Evolutionary conservation across 1,140 invertebrate species (phyloP).

Genomic region (Papilio dardanus): DNA sequence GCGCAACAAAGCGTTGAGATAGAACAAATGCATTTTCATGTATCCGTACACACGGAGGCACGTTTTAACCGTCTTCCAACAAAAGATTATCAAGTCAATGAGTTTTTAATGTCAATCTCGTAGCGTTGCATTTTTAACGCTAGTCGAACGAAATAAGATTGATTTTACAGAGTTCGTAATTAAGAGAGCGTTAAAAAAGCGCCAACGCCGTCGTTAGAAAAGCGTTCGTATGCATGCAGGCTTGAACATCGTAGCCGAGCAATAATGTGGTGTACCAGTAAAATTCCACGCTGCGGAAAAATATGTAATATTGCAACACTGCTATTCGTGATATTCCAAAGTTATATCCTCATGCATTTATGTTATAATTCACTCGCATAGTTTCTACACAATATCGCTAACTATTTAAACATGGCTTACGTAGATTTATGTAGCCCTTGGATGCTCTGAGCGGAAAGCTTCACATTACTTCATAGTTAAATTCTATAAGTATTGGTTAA

Average conservation of each 20-base stretch:
- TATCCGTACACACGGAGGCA: no score
- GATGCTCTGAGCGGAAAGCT: not conserved
- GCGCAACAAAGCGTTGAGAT: no score
- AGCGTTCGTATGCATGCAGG: not conserved
- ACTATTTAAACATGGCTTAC: slow-evolving; percentile 58
- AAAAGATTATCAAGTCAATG: no score
- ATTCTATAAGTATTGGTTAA: not conserved
- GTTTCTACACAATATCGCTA: slow-evolving; percentile 55
- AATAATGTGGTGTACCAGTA: not conserved
- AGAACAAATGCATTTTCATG: no score
- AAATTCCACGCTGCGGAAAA: slow-evolving; percentile 37
- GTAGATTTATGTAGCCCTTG: slow-evolving; percentile 46
- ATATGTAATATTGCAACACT: slow-evolving; percentile 53
- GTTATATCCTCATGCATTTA: slow-evolving; percentile 47
- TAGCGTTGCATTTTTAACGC: no score
- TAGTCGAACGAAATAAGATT: no score
- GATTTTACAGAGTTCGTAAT: no score
- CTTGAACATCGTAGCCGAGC: not conserved
- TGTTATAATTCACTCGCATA: slow-evolving; percentile 63
- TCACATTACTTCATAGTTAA: slow-evolving; percentile 16
- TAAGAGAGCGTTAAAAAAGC: no score
- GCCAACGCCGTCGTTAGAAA: no score
- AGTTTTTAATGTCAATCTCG: no score
- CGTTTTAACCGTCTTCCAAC: no score
- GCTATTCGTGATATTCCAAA: slow-evolving; percentile 50